A percentile compares a stretch with the other conserved stretches of the same genome.
phyloP scores from a whole-genome alignment of 2,888 invertebrate genomes.

The Aspidapion aeneum region DNA sequence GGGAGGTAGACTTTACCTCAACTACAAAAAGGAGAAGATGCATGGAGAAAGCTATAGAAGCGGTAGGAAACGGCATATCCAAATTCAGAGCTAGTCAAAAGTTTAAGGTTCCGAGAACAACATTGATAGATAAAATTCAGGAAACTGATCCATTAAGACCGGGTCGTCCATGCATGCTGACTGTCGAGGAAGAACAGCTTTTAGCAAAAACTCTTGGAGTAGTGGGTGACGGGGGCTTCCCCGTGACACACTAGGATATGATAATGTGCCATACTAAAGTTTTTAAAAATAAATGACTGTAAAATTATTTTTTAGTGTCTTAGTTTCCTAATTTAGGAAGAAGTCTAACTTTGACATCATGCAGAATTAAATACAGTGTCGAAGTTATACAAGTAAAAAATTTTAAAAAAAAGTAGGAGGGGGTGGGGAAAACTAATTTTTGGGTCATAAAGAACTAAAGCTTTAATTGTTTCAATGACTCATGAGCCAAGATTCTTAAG shows the following conservation, averaged over 20 bases:
- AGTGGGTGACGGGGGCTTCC: slow-evolving; percentile 17
- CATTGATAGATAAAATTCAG: slow-evolving; percentile 11
- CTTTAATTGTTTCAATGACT: not conserved
- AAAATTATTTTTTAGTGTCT: not conserved
- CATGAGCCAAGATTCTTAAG: not conserved
- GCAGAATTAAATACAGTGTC: not conserved
- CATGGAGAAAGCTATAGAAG: not conserved
- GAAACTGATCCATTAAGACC: slow-evolving; percentile 5
- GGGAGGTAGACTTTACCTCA: slow-evolving; percentile 9
- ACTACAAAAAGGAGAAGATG: slow-evolving; percentile 5
- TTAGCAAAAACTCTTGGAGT: slow-evolving; percentile 18
- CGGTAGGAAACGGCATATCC: not conserved
- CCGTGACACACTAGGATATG: slow-evolving; percentile 13
- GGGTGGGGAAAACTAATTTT: not conserved
- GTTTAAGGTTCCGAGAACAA: slow-evolving; percentile 12
- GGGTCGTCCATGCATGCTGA: slow-evolving; percentile 18
- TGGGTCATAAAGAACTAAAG: not conserved
- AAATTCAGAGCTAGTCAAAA: slow-evolving; percentile 2
- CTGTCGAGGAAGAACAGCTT: slow-evolving; percentile 16
- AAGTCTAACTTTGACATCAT: not conserved
- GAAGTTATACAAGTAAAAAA: not conserved
- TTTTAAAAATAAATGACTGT: not conserved
- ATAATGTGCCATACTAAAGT: not conserved
- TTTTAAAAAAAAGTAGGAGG: not conserved
- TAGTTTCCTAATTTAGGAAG: not conserved